A percentile compares a stretch with the other conserved stretches of the same genome.
phyloP scores from a whole-genome alignment of 2,113 vertebrate genomes.

The Anarhynchus alexandrinus region DNA sequence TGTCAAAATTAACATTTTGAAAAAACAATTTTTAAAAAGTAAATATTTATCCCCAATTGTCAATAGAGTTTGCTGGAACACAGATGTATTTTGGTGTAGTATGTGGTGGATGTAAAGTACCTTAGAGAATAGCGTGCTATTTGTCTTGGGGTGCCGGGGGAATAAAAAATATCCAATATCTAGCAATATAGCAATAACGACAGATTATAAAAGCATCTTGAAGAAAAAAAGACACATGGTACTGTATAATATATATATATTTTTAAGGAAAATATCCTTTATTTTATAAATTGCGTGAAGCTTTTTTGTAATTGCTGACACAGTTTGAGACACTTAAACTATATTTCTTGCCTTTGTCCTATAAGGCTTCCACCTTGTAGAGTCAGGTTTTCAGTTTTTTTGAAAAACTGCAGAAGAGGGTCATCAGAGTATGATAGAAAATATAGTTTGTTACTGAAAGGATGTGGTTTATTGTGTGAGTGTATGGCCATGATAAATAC shows the following conservation, averaged over 20 bases:
- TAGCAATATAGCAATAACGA: not conserved
- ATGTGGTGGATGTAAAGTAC: not conserved
- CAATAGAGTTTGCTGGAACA: not conserved
- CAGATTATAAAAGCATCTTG: not conserved
- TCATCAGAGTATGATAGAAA: not conserved
- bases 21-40: not conserved
- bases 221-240: not conserved
- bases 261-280: not conserved
- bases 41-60: not conserved
- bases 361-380: rapidly evolving
- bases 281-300: not conserved
- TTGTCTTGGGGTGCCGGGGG: not conserved
- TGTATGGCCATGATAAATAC: not conserved
- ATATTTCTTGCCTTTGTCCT: not conserved
- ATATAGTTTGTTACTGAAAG: not conserved
- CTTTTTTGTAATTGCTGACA: not conserved
- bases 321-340: not conserved
- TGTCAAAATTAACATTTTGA: not conserved
- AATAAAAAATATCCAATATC: not conserved
- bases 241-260: not conserved
- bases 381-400: not conserved
- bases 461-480: not conserved
- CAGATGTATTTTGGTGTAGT: not conserved
- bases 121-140: not conserved
- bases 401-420: not conserved